Conservation (phyloP, 2,113 vertebrate species). For the Ranitomeya imitator region DNA sequence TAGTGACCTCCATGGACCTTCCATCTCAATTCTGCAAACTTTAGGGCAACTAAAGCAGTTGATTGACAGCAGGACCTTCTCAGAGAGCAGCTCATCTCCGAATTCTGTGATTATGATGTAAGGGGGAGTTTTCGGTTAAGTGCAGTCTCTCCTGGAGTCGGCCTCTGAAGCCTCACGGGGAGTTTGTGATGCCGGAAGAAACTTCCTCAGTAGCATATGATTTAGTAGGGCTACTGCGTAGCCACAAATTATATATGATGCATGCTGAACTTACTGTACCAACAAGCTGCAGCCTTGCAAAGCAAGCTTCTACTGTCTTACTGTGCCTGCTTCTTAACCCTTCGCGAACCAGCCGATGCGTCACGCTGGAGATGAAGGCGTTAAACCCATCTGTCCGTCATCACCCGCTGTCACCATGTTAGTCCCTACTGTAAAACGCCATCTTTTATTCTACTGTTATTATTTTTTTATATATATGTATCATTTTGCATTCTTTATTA, state of each 20-base stretch:
- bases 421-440: conserved; percentile 22
- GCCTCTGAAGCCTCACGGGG: not conserved
- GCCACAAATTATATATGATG: conserved; percentile 33
- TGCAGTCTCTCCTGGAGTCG: not conserved
- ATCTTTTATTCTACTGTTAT: no score
- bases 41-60: not conserved
- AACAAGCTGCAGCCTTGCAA: conserved; percentile 48
- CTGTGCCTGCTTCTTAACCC: conserved; percentile 56
- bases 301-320: conserved; percentile 47
- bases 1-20: not conserved
- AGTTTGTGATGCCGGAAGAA: not conserved
- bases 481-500: not conserved
- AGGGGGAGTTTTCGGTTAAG: not conserved
- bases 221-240: conserved; percentile 57
- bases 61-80: not conserved
- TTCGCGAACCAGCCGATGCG: conserved; percentile 8
- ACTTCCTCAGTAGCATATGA: conserved; percentile 53
- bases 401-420: conserved; percentile 11
- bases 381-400: conserved; percentile 35
- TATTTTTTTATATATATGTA: conserved; percentile 5
- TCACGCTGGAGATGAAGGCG: conserved; percentile 35
- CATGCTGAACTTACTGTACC: conserved; percentile 31
- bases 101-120: not conserved
- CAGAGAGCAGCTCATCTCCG: not conserved
- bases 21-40: not conserved